These are phyloP conservation scores for Mercenaria mercenaria DNA, from an alignment of 1,140 invertebrate species.

Conservation along the genomic window DNA sequence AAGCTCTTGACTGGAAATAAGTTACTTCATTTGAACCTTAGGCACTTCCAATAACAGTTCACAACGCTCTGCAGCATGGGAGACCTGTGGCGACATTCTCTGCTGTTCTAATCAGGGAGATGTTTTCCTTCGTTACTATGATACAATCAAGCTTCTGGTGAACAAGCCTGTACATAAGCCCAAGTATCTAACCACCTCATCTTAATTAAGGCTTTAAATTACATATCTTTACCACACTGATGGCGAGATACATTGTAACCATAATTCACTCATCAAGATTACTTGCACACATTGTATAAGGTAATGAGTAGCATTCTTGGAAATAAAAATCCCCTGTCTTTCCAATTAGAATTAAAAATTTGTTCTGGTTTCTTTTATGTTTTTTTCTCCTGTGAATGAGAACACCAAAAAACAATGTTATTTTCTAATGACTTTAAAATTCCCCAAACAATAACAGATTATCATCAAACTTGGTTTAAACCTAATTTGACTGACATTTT, in stretches of 20 bases:
- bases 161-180: constrained; percentile 5
- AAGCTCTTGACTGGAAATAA: too few relatives aligned
- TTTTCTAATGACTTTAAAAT: too few relatives aligned
- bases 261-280: background rate
- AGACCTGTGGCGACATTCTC: background rate
- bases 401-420: background rate
- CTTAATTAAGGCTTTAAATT: constrained; percentile 38
- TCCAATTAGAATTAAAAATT: background rate
- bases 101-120: background rate
- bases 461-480: too few relatives aligned
- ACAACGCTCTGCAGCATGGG: background rate
- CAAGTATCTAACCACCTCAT: constrained; percentile 7
- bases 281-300: background rate
- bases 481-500: too few relatives aligned
- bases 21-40: too few relatives aligned
- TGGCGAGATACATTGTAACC: background rate
- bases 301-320: background rate
- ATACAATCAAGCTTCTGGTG: constrained; percentile 28
- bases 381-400: background rate
- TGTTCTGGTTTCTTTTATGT: background rate
- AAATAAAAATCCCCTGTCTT: too few relatives aligned
- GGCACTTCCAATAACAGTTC: too few relatives aligned
- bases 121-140: background rate
- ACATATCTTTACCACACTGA: background rate
- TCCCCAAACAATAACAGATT: too few relatives aligned